phyloP scores from a whole-genome alignment of 1,140 invertebrate species.

The Brachystomella parvula region DNA sequence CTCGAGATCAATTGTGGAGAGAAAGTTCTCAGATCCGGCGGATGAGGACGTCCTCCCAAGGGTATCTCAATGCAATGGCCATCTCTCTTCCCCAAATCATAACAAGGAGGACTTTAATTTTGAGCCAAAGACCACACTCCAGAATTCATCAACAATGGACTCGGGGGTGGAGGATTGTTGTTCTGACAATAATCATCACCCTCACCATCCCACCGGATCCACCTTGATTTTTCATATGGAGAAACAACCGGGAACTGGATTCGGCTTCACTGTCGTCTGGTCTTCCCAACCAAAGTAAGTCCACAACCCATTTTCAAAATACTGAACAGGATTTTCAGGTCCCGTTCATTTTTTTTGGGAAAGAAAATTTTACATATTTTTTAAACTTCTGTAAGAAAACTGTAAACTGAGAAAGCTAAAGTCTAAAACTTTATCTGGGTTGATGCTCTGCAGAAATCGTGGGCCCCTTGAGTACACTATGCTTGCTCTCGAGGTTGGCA shows the following conservation, averaged over 20 bases:
- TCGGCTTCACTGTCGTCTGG: constrained; percentile 36
- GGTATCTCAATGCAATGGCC: too few relatives aligned
- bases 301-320: not conserved
- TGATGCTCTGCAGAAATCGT: too few relatives aligned
- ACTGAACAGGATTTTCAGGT: too few relatives aligned
- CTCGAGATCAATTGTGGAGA: too few relatives aligned
- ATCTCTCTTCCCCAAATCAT: too few relatives aligned
- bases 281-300: constrained; percentile 34
- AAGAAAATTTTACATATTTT: not conserved
- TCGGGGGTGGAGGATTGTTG: constrained; percentile 35
- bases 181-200: not conserved
- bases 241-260: constrained; percentile 23
- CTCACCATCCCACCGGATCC: constrained; percentile 1
- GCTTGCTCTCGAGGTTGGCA: too few relatives aligned
- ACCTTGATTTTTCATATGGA: constrained; percentile 22
- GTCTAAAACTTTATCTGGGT: too few relatives aligned
- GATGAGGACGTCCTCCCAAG: too few relatives aligned
- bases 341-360: not conserved
- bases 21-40: too few relatives aligned
- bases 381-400: not conserved
- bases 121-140: constrained; percentile 1
- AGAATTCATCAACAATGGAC: constrained; percentile 34
- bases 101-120: not conserved
- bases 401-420: not conserved
- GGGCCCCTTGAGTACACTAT: too few relatives aligned